Evolutionary conservation across 2,888 invertebrate species (phyloP), one percentile per base, ranked within the genome.

Genomic region (Heliconius hortense): DNA sequence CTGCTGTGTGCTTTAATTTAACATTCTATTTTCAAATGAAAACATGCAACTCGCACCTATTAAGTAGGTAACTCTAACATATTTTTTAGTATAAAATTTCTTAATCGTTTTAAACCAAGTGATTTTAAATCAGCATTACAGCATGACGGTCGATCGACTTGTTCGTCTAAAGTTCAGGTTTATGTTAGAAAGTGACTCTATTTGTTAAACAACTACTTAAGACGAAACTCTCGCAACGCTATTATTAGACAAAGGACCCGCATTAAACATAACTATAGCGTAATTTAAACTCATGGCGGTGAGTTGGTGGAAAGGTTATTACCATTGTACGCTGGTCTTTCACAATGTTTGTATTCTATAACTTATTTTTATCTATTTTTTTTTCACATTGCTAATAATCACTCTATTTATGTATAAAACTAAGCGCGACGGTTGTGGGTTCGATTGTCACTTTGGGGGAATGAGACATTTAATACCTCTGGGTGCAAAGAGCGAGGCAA

Each of bases 281-380:
- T 84, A 90, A 90, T 83, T 82, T 82, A 82, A 84, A 89, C 89
- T 89, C 88, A 87, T 90, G 89, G 87, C 4, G 35, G 39, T 15
- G 7, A 24, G 8, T 39, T 85, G 83, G 63, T 28, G n/a, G 53
- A 67, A 31, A 35, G 60, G 66, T 56, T 13, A 59, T n/a, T n/a
- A 10, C 39, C 24, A 35, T 7, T 26, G 24, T 71, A 59, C 70
- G 59, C 4, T 8, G 18, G 4, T 43, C 18, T 48, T 48, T 48
- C 18, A 48, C 18, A 48, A 48, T 48, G 5, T 48, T 48, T 48
- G 43, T 18, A 1, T 48, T 48, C 0, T 48, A 18, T 18, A 48
- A 48, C 2, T 48, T 48, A 48, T 43, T 43, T 43, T 18, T 43
- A 18, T 18, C 43, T 1, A 43, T 43, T 43, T 43, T 43, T 28